These are phyloP conservation scores for Aldabrachelys gigantea DNA, from an alignment of 2,113 vertebrate genomes.

Conservation along the genomic window DNA sequence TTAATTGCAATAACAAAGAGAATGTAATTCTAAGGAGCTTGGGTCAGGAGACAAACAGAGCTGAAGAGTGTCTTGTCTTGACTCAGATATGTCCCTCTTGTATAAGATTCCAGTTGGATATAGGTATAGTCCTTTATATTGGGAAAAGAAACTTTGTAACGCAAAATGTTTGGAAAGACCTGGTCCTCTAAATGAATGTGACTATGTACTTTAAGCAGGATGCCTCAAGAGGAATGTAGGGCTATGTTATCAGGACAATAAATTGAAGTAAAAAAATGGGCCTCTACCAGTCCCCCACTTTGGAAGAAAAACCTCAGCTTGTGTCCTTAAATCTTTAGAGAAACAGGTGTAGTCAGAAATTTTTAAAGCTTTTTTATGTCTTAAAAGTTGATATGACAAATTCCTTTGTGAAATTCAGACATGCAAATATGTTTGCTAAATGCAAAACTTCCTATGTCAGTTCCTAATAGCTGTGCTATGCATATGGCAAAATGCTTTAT, in stretches of 20 bases:
- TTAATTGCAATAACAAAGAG: not conserved
- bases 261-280: not conserved
- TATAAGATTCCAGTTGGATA: not conserved
- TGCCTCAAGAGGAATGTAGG: not conserved
- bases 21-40: not conserved
- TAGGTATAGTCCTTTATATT: not conserved
- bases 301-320: not conserved
- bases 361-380: not conserved
- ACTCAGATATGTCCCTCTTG: not conserved
- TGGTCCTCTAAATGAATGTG: not conserved
- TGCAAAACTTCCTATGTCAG: not conserved
- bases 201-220: not conserved
- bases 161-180: not conserved
- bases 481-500: not conserved
- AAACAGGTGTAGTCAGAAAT: not conserved
- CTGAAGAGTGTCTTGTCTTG: not conserved
- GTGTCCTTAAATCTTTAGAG: not conserved
- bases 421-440: not conserved
- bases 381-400: not conserved
- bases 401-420: not conserved
- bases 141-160: not conserved
- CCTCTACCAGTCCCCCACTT: not conserved
- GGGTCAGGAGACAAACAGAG: too few species aligned
- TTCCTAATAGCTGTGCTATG: not conserved
- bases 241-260: not conserved